phyloP scores from a whole-genome alignment of 2,888 invertebrate genomes.

The Actias luna region DNA sequence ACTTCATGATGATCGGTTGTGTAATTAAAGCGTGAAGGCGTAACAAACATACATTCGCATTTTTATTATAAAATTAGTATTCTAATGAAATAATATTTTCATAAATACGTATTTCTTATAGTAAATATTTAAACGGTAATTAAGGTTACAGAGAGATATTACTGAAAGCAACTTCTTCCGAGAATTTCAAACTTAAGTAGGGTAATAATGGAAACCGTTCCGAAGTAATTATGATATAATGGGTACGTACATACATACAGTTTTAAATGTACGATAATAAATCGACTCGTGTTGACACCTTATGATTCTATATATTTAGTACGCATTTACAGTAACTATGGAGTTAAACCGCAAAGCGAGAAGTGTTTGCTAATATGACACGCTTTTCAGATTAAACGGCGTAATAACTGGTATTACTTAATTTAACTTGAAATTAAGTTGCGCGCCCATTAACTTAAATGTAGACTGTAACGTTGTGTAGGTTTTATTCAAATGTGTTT shows the following conservation, averaged over 20 bases:
- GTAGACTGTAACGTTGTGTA: neutral
- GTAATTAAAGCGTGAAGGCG: no score
- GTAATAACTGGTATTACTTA: constrained; percentile 9
- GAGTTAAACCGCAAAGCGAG: neutral
- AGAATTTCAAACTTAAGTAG: neutral
- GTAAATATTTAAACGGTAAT: neutral
- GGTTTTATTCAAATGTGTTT: neutral
- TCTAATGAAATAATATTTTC: no score
- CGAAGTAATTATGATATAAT: neutral
- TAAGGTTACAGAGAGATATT: neutral
- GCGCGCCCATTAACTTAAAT: neutral
- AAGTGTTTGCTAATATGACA: constrained; percentile 6
- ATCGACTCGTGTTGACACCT: neutral
- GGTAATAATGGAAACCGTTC: neutral
- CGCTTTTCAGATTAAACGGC: neutral
- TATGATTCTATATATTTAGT: neutral
- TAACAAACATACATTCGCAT: no score
- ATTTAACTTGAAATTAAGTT: constrained; percentile 6
- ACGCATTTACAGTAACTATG: neutral
- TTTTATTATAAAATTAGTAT: no score
- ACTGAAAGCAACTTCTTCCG: neutral
- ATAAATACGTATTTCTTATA: no score
- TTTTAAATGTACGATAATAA: neutral
- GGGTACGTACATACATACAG: neutral
- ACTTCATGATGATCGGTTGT: no score